Percentiles rank a stretch among this genome's conserved stretches.
These are phyloP conservation scores for Lagocephalus sceleratus DNA, from an alignment of 2,797 vertebrate species.

Conservation along the genomic window DNA sequence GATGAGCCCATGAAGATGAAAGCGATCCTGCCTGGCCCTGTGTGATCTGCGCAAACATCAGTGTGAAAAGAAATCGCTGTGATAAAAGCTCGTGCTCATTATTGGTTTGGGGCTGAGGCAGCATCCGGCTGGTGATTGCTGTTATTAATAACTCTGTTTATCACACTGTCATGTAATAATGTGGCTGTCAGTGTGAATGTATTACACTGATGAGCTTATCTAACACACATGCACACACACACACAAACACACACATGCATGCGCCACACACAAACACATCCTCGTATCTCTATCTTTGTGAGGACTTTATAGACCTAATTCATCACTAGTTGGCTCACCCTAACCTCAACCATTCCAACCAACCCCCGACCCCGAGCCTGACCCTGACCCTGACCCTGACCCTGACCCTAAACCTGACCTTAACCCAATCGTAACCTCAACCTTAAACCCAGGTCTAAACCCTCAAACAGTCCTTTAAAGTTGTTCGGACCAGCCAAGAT, in stretches of 20 bases:
- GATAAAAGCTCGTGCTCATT: constrained; percentile 33
- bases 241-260: constrained; percentile 10
- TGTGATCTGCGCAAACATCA: neutral
- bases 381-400: too few relatives aligned
- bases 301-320: too few relatives aligned
- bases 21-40: too few relatives aligned
- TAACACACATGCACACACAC: constrained; percentile 22
- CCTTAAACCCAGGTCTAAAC: too few relatives aligned
- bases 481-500: too few relatives aligned
- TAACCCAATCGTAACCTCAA: too few relatives aligned
- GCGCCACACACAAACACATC: constrained; percentile 15
- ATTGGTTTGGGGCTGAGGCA: constrained; percentile 49
- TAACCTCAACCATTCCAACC: too few relatives aligned
- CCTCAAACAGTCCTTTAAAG: too few relatives aligned
- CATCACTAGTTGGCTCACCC: too few relatives aligned
- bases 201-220: constrained; percentile 55
- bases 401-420: too few relatives aligned
- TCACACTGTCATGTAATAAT: constrained; percentile 53
- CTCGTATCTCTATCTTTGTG: neutral
- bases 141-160: constrained; percentile 48
- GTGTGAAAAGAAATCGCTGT: neutral
- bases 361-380: too few relatives aligned
- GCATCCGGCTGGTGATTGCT: constrained; percentile 34
- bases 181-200: constrained; percentile 50
- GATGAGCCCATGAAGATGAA: too few relatives aligned